Base-by-base conservation (phyloP, 2,888 invertebrate genomes). In the Uloborus plumipes region DNA sequence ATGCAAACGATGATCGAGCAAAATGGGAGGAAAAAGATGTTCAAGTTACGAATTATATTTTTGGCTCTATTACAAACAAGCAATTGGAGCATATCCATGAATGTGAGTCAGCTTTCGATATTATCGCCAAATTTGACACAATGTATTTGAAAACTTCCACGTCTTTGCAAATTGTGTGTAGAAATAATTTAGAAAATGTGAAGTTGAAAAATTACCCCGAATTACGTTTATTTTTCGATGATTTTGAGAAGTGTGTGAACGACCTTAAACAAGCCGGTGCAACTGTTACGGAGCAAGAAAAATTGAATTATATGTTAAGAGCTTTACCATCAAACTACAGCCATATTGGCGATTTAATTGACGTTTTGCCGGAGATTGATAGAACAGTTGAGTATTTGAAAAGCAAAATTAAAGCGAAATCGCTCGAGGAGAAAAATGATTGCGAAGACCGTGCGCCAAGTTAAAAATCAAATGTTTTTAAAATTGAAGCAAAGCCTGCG, bases 91-190 rank as follows among this genome's bases (percentile, higher is more conserved):
- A 53, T 6, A 53, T 53, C 53, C n/a, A n/a, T n/a, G 53, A 53
- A 53, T 53, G 53, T 6, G 53, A 53, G 53, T 53, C 53, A 3
- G 53, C 6, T 2, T 53, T 6, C 6, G 53, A 53, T 3, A 53
- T 53, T 53, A 16, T 53, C 6, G 15, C 53, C 53, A 53, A 53
- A 53, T 53, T 53, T 53, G 53, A 53, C 53, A 53, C 53, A n/a
- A 53, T 53, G 53, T 53, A 53, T 53, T n/a, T 53, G 6, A 53
- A 53, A 53, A 53, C 53, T 53, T 53, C 53, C 53, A 53, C 53
- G 2, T 53, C 53, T 16, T 53, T 53, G n/a, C 53, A 53, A 53
- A 53, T n/a, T 53, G 53, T 53, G 6, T 6, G 53, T 53, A 53
- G 6, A 53, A 53, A 53, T 53, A 53, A 53, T 53, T 53, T 53